Percentiles rank a stretch among this genome's conserved stretches.
Conservation (phyloP, 2,797 vertebrate genomes). For the Dromococcyx pavoninus region DNA sequence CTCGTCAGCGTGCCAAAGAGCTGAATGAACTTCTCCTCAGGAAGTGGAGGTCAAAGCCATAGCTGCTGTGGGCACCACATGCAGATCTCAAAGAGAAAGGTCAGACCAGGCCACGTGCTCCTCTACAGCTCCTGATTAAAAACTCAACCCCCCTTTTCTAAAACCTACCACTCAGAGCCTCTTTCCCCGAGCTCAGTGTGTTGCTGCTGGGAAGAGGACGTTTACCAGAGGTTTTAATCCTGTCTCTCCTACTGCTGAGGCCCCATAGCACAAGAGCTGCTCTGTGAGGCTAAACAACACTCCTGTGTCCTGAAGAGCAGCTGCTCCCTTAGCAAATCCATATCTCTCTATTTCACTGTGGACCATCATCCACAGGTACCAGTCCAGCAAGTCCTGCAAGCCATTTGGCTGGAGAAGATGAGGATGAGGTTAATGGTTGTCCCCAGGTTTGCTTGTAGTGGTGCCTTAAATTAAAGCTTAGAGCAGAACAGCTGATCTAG, state of each 20-base stretch:
- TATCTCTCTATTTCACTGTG: background rate
- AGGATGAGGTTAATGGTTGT: too few species aligned
- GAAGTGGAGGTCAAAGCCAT: background rate
- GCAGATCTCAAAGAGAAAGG: background rate
- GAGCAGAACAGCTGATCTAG: background rate
- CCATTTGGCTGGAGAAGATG: background rate
- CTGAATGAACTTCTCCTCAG: background rate
- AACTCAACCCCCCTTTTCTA: background rate
- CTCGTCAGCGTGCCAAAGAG: background rate
- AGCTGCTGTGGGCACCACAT: background rate
- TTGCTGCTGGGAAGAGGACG: background rate
- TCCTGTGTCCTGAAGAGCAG: background rate
- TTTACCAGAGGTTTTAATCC: background rate
- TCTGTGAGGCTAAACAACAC: background rate
- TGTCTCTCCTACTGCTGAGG: background rate
- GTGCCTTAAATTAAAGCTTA: background rate
- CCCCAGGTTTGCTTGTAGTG: background rate
- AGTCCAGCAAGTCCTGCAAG: background rate
- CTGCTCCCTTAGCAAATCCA: background rate
- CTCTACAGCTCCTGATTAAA: background rate
- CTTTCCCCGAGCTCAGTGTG: background rate
- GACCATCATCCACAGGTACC: background rate
- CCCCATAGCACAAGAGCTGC: background rate
- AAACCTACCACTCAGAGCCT: background rate
- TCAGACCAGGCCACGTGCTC: background rate